A percentile compares a stretch with the other conserved stretches of the same genome.
Conservation (phyloP, 2,113 vertebrate genomes). For the Catharus bicknelli region DNA sequence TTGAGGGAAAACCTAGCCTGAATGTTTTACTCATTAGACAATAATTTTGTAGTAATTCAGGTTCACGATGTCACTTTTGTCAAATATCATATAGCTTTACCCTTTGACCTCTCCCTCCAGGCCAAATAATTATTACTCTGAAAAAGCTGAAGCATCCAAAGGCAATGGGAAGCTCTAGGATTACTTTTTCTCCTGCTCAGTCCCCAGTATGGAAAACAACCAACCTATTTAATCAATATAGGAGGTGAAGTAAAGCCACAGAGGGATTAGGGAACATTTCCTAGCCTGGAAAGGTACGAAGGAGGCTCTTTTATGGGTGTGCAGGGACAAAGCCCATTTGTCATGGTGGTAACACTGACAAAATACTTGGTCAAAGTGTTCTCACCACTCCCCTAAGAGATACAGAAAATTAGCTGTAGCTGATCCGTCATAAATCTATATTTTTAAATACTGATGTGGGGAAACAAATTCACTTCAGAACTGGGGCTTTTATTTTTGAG, state of each 20-base stretch:
- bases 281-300: conserved; percentile 2
- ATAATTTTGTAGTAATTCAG: conserved; percentile 20
- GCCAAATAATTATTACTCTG: conserved; percentile 43
- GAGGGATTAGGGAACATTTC: conserved; percentile 26
- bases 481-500: conserved; percentile 67
- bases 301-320: conserved; percentile 9
- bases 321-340: neutral
- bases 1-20: conserved; percentile 39
- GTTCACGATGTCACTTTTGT: conserved; percentile 42
- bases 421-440: conserved; percentile 59
- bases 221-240: neutral
- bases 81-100: conserved; percentile 32
- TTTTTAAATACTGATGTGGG: conserved; percentile 61
- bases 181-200: conserved; percentile 36
- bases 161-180: conserved; percentile 36
- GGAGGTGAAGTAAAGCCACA: conserved; percentile 16
- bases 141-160: neutral
- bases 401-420: conserved; percentile 23
- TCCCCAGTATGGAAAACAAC: neutral
- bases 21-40: conserved; percentile 44
- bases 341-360: neutral
- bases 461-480: conserved; percentile 51
- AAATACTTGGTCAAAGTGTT: conserved; percentile 28
- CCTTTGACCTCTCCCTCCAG: conserved; percentile 5
- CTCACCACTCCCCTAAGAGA: neutral